phyloP scores from a whole-genome alignment of 2,888 invertebrate genomes.

The Trilocha varians region DNA sequence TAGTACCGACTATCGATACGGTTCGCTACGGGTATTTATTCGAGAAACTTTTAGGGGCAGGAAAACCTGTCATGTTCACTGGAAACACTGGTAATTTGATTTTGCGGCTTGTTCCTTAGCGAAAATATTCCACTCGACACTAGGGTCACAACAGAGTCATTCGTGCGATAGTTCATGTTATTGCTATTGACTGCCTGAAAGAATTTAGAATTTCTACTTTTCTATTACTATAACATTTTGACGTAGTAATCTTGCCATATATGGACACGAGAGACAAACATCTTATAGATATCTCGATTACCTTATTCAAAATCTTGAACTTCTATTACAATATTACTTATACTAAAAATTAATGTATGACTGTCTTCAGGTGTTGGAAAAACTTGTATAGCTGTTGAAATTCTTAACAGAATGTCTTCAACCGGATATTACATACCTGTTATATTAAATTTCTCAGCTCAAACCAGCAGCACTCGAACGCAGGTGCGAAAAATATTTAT shows the following conservation, averaged over 20 bases:
- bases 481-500: slow-evolving; percentile 55
- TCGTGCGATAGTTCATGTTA: too few relatives aligned
- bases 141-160: too few relatives aligned
- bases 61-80: slow-evolving; percentile 88
- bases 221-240: too few relatives aligned
- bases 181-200: too few relatives aligned
- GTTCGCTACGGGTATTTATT: slow-evolving; percentile 88
- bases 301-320: too few relatives aligned
- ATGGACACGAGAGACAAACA: too few relatives aligned
- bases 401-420: slow-evolving; percentile 76
- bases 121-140: too few relatives aligned
- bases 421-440: slow-evolving; percentile 80
- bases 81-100: slow-evolving; percentile 86
- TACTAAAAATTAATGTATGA: background rate
- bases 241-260: too few relatives aligned
- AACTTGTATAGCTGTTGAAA: slow-evolving; percentile 86
- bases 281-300: too few relatives aligned
- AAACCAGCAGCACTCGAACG: slow-evolving; percentile 88
- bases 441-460: slow-evolving; percentile 91
- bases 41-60: slow-evolving; percentile 80
- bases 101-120: background rate
- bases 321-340: background rate
- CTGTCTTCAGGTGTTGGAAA: slow-evolving; percentile 84
- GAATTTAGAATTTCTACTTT: too few relatives aligned
- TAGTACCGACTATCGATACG: slow-evolving; percentile 93